A percentile compares a stretch with the other conserved stretches of the same genome.
These are phyloP conservation scores for Netelia inedita DNA, from an alignment of 2,888 invertebrate species.

Conservation along the genomic window DNA sequence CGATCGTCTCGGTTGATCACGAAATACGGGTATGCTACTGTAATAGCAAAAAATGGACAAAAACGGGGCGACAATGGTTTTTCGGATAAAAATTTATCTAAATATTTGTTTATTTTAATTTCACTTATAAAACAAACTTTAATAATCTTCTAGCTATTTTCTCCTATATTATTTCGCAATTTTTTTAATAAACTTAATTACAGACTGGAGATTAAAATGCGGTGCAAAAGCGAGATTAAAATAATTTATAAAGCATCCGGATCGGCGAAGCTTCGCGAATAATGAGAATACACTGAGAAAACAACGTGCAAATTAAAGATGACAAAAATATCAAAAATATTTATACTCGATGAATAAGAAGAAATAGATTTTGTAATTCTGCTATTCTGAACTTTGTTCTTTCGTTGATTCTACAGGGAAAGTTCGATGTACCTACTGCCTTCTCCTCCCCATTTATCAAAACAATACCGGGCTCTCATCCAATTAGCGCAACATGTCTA, in stretches of 20 bases:
- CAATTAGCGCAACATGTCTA: slow-evolving; percentile 34
- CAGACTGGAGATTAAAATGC: too few species aligned
- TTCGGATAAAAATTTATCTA: too few species aligned
- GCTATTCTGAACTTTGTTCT: background rate
- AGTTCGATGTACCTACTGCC: background rate
- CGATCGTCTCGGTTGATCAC: slow-evolving; percentile 33
- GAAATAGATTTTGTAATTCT: background rate
- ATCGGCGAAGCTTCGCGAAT: too few species aligned
- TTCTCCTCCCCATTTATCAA: slow-evolving; percentile 1
- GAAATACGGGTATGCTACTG: slow-evolving; percentile 25
- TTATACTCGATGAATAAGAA: background rate
- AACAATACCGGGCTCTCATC: slow-evolving; percentile 35
- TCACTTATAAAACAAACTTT: too few species aligned
- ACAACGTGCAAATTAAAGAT: too few species aligned
- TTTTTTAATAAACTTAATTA: too few species aligned
- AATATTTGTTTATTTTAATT: too few species aligned
- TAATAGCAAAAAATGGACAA: background rate
- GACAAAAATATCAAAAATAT: too few species aligned
- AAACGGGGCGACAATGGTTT: background rate
- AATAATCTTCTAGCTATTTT: too few species aligned
- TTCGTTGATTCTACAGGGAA: slow-evolving; percentile 8
- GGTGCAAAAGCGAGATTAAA: too few species aligned
- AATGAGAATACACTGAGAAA: too few species aligned
- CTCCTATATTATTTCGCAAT: background rate
- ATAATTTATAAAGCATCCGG: too few species aligned